Evolutionary conservation across 2,113 vertebrate genomes (phyloP).

Genomic region (Psammodynastes pulverulentus): DNA sequence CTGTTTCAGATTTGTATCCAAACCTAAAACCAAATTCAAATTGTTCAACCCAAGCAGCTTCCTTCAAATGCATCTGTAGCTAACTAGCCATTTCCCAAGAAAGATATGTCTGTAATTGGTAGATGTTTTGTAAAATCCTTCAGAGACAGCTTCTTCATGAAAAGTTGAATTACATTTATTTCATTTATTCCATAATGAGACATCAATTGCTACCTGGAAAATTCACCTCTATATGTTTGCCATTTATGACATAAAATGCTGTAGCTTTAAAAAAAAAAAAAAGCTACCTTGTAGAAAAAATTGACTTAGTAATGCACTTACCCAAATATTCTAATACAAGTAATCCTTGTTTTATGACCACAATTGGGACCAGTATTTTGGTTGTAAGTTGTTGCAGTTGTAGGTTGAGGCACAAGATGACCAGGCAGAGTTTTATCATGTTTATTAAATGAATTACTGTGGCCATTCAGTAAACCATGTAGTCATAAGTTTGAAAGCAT

Average conservation of each 20-base stretch:
- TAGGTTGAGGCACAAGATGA: not conserved
- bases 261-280: not conserved
- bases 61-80: not conserved
- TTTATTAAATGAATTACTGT: not conserved
- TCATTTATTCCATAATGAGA: not conserved
- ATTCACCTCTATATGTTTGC: not conserved
- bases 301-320: not conserved
- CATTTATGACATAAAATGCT: not conserved
- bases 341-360: not conserved
- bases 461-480: not conserved
- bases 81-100: not conserved
- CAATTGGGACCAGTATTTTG: not conserved
- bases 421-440: not conserved
- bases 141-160: not conserved
- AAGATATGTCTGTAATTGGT: not conserved
- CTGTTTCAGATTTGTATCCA: not conserved
- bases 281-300: not conserved
- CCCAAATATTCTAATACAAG: conserved; percentile 3
- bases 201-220: not conserved
- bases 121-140: not conserved
- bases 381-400: not conserved
- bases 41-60: not conserved
- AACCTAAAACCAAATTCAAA: not conserved
- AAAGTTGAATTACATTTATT: not conserved
- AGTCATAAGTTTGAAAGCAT: not conserved